Conservation (phyloP, 2,888 invertebrate genomes). For the Ormyrus rosae region DNA sequence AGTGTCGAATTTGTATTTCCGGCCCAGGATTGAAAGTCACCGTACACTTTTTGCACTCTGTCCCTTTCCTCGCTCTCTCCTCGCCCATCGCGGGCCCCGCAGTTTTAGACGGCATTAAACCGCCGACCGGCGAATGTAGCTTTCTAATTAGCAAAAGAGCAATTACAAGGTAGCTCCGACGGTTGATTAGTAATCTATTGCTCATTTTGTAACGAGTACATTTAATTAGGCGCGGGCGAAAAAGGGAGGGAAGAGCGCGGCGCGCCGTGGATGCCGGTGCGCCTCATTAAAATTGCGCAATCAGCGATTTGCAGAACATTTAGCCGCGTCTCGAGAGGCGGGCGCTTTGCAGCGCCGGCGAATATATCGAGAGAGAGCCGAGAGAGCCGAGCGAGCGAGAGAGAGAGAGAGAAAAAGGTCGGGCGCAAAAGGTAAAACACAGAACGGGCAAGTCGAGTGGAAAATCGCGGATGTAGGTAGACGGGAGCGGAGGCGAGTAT, state of each 20-base stretch:
- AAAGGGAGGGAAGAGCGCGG: background rate
- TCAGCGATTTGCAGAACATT: constrained; percentile 43
- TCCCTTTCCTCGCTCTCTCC: background rate
- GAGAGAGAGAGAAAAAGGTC: constrained; percentile 4
- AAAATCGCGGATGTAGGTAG: too few species aligned
- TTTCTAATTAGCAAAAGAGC: background rate
- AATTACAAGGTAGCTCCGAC: background rate
- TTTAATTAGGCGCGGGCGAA: background rate
- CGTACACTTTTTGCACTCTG: constrained; percentile 3
- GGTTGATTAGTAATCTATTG: background rate
- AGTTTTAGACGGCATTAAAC: too few species aligned
- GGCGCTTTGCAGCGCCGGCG: background rate
- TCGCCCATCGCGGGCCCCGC: too few species aligned
- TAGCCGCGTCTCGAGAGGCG: constrained; percentile 37
- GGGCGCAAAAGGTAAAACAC: background rate
- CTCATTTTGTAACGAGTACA: background rate
- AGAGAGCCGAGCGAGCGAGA: constrained; percentile 1
- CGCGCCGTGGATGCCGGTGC: background rate
- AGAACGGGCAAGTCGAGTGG: background rate
- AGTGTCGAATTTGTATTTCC: constrained; percentile 42
- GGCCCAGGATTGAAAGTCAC: constrained; percentile 38
- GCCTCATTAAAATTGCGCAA: constrained; percentile 56
- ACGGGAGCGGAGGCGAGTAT: too few species aligned
- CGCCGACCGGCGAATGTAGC: too few species aligned
- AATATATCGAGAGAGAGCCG: background rate